Evolutionary conservation across 2,797 vertebrate genomes (phyloP).

Genomic region (Sebastiscus tertius): DNA sequence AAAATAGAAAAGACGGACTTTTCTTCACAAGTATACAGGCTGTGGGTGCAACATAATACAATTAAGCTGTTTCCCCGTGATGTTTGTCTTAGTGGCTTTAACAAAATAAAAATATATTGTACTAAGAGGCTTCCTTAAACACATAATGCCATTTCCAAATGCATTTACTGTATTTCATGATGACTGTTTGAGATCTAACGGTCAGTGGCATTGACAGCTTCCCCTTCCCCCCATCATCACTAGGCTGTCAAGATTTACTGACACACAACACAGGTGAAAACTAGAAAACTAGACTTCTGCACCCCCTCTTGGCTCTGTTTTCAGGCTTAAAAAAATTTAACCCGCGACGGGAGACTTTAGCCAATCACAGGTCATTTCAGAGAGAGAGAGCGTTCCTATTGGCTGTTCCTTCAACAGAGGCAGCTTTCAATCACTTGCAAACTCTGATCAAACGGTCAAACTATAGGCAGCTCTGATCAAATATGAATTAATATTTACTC

Average conservation of each 20-base stretch:
- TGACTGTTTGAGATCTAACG: not conserved
- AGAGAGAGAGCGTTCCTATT: too few species aligned
- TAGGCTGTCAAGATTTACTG: not conserved
- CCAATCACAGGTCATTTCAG: too few species aligned
- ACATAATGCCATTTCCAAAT: not conserved
- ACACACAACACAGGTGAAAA: too few species aligned
- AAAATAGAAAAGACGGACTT: constrained; percentile 14
- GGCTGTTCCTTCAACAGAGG: too few species aligned
- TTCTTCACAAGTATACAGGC: not conserved
- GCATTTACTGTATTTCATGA: not conserved
- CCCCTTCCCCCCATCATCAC: not conserved
- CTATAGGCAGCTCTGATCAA: too few species aligned
- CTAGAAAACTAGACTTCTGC: too few species aligned
- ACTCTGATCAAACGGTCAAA: too few species aligned
- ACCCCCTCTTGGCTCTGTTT: too few species aligned
- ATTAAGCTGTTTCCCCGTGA: not conserved
- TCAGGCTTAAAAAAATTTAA: too few species aligned
- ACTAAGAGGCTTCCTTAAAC: not conserved
- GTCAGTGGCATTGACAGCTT: not conserved
- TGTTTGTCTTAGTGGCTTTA: not conserved
- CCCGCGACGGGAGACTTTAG: too few species aligned
- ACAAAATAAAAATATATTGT: not conserved
- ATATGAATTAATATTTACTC: too few species aligned
- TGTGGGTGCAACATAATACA: not conserved
- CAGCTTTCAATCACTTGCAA: too few species aligned